Evolutionary conservation across 2,113 vertebrate species (phyloP).

Genomic region (Lagopus muta): DNA sequence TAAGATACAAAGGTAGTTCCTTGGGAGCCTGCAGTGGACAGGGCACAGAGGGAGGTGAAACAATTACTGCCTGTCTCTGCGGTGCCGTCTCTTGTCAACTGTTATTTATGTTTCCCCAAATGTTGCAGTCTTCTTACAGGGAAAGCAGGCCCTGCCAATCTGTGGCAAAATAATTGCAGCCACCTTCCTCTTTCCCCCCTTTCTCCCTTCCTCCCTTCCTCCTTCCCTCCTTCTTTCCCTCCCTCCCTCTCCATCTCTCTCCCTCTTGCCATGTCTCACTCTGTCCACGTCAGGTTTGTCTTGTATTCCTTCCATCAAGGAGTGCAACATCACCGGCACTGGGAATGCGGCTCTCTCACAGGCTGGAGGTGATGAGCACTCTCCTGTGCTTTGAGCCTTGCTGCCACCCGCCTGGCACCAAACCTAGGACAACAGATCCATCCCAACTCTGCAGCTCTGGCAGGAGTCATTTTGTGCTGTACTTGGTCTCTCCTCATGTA

Average conservation of each 20-base stretch:
- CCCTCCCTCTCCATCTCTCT: not conserved
- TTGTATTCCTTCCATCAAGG: not conserved
- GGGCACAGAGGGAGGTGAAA: conserved; percentile 72
- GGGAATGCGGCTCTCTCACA: not conserved
- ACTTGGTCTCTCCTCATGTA: not conserved
- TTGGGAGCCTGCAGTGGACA: conserved; percentile 66
- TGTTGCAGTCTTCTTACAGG: conserved; percentile 50
- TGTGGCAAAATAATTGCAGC: conserved; percentile 57
- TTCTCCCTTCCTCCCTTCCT: not conserved
- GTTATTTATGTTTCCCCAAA: conserved; percentile 72
- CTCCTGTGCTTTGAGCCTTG: not conserved
- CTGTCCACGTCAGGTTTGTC: not conserved
- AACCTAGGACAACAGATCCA: not conserved
- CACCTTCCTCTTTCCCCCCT: not conserved
- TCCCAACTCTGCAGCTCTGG: not conserved
- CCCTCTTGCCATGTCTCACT: not conserved
- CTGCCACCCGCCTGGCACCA: not conserved
- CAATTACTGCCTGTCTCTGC: conserved; percentile 69
- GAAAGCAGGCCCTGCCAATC: conserved; percentile 57
- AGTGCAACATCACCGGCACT: not conserved
- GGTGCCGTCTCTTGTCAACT: conserved; percentile 61
- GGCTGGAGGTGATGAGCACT: not conserved
- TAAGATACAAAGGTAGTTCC: conserved; percentile 63
- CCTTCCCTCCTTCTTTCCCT: not conserved
- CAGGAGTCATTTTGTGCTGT: not conserved